Percentiles rank a stretch among this genome's conserved stretches.
Evolutionary conservation across 2,113 vertebrate species (phyloP).

Genomic region (Mesocricetus auratus): DNA sequence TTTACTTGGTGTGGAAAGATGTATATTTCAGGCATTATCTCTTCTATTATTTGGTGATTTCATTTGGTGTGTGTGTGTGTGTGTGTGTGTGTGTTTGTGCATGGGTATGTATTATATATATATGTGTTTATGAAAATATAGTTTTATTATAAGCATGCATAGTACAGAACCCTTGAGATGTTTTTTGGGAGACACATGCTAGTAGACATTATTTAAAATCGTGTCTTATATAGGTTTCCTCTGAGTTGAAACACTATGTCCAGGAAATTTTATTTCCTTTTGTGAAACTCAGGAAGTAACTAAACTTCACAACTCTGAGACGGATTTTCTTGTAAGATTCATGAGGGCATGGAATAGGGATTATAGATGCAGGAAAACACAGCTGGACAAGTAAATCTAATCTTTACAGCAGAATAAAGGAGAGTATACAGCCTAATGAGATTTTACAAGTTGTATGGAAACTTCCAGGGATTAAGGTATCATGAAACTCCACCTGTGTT

Average conservation of each 20-base stretch:
- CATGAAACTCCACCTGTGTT: too few relatives aligned
- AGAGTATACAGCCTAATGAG: too few relatives aligned
- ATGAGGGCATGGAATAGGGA: too few relatives aligned
- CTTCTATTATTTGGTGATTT: neutral
- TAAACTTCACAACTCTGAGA: neutral
- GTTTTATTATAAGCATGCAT: neutral
- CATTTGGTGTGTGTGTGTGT: too few relatives aligned
- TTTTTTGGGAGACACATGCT: neutral
- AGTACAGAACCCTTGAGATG: neutral
- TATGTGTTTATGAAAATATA: neutral
- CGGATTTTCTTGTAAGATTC: neutral
- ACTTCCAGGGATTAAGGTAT: too few relatives aligned
- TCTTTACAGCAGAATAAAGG: too few relatives aligned
- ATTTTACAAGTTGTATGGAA: too few relatives aligned
- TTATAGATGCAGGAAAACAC: too few relatives aligned
- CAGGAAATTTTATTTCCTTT: neutral
- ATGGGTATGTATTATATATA: too few relatives aligned
- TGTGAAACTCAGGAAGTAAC: neutral
- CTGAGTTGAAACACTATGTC: neutral
- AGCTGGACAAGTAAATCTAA: too few relatives aligned
- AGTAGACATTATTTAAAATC: neutral
- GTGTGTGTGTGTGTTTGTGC: too few relatives aligned
- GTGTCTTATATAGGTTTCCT: neutral
- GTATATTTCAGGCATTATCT: neutral
- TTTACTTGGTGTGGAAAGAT: neutral